Conservation (phyloP, 2,797 vertebrate genomes). For the Enteromius paludinosus region DNA sequence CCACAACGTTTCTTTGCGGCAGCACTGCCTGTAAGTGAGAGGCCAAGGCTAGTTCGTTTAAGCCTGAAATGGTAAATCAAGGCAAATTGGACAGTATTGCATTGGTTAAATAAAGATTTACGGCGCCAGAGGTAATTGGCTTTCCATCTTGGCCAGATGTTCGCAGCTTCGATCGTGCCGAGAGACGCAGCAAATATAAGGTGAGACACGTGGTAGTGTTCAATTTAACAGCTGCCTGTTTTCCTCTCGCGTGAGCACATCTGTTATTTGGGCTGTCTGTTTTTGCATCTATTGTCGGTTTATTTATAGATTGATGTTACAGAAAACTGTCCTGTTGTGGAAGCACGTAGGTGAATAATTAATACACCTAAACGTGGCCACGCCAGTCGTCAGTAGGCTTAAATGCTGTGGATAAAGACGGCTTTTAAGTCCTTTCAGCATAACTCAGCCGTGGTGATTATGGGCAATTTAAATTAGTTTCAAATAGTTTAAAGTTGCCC, state of each 20-base stretch:
- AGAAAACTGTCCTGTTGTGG: slow-evolving; percentile 12
- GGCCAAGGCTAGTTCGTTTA: slow-evolving; percentile 34
- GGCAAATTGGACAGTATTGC: slow-evolving; percentile 54
- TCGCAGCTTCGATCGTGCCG: slow-evolving; percentile 49
- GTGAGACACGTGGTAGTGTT: slow-evolving; percentile 42
- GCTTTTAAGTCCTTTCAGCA: slow-evolving; percentile 50
- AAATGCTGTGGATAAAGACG: slow-evolving; percentile 38
- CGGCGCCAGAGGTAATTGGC: slow-evolving; percentile 57
- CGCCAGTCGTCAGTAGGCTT: slow-evolving; percentile 15
- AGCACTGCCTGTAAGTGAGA: slow-evolving; percentile 11
- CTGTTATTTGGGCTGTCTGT: slow-evolving; percentile 28
- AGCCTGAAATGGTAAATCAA: slow-evolving; percentile 59
- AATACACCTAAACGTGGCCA: background rate
- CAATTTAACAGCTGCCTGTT: slow-evolving; percentile 53
- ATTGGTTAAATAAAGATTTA: slow-evolving; percentile 59
- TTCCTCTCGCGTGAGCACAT: slow-evolving; percentile 44
- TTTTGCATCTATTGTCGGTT: slow-evolving; percentile 17
- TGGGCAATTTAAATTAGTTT: slow-evolving; percentile 58
- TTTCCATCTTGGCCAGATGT: slow-evolving; percentile 61
- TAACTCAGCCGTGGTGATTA: slow-evolving; percentile 59
- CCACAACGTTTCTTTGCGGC: slow-evolving; percentile 28
- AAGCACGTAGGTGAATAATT: slow-evolving; percentile 4
- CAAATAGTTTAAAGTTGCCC: slow-evolving; percentile 59
- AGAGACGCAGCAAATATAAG: slow-evolving; percentile 46
- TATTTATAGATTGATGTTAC: slow-evolving; percentile 26